A percentile compares a stretch with the other conserved stretches of the same genome.
These are phyloP conservation scores for Lasiurus cinereus DNA, from an alignment of 2,113 vertebrate species.

Conservation along the genomic window DNA sequence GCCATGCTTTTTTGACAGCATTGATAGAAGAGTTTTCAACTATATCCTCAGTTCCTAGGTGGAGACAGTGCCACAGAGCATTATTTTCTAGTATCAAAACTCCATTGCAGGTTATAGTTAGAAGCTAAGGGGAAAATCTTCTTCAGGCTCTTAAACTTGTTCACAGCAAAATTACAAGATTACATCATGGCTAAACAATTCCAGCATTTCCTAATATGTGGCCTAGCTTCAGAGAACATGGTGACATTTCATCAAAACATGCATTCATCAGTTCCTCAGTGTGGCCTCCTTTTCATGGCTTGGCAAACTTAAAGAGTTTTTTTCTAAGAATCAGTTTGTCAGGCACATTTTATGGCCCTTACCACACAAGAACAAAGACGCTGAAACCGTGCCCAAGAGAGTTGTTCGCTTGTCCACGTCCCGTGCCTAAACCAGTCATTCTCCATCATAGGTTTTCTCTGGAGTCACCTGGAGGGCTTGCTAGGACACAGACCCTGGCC, in stretches of 20 bases:
- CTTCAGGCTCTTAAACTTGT: slow-evolving; percentile 31
- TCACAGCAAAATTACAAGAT: slow-evolving; percentile 56
- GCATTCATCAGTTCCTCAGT: slow-evolving; percentile 59
- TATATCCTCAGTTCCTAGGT: not conserved
- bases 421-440: not conserved
- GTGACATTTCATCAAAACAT: slow-evolving; percentile 64
- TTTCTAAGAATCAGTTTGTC: not conserved
- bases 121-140: not conserved
- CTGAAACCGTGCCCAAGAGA: not conserved
- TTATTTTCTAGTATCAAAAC: slow-evolving; percentile 29
- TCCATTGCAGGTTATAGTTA: not conserved
- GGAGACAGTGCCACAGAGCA: not conserved
- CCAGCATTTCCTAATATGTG: slow-evolving; percentile 71
- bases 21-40: not conserved
- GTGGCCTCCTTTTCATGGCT: slow-evolving; percentile 54
- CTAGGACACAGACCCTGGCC: not conserved
- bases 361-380: not conserved
- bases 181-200: slow-evolving; percentile 60
- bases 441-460: not conserved
- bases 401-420: not conserved
- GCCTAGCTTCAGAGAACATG: slow-evolving; percentile 52
- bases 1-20: not conserved
- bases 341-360: slow-evolving; percentile 10
- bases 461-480: not conserved
- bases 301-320: slow-evolving; percentile 30